These are phyloP conservation scores for Antechinus stuartii DNA, from an alignment of 2,113 vertebrate genomes.

Conservation along the genomic window DNA sequence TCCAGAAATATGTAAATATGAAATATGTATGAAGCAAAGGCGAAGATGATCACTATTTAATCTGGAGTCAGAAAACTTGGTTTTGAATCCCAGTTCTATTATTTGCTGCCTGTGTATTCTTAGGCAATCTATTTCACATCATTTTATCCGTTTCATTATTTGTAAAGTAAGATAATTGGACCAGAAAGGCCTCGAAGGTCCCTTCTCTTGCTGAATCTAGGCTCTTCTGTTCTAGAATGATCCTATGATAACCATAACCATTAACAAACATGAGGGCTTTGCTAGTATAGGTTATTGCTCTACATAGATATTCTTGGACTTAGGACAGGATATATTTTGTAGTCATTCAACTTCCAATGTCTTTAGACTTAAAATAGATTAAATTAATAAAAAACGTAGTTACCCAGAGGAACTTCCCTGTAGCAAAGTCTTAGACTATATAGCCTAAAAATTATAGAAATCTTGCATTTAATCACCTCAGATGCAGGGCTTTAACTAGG, in stretches of 20 bases:
- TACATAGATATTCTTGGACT: background rate
- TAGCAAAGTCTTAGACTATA: background rate
- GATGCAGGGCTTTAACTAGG: background rate
- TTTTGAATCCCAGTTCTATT: background rate
- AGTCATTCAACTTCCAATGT: background rate
- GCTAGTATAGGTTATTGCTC: background rate
- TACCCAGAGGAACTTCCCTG: background rate
- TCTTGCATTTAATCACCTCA: background rate
- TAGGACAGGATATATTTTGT: background rate
- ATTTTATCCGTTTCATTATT: background rate
- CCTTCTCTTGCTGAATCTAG: background rate
- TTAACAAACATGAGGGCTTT: background rate
- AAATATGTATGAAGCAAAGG: background rate
- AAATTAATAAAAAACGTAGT: background rate
- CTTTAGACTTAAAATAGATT: constrained; percentile 5
- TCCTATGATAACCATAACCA: background rate
- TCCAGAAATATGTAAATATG: background rate
- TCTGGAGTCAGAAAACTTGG: background rate
- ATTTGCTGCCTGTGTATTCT: background rate
- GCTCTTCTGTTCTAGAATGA: background rate
- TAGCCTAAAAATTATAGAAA: constrained; percentile 1
- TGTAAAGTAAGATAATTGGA: background rate
- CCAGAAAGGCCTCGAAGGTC: background rate
- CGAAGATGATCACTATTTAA: background rate
- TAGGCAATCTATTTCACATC: background rate